Conservation (phyloP, 2,797 vertebrate species). For the Channa striata region DNA sequence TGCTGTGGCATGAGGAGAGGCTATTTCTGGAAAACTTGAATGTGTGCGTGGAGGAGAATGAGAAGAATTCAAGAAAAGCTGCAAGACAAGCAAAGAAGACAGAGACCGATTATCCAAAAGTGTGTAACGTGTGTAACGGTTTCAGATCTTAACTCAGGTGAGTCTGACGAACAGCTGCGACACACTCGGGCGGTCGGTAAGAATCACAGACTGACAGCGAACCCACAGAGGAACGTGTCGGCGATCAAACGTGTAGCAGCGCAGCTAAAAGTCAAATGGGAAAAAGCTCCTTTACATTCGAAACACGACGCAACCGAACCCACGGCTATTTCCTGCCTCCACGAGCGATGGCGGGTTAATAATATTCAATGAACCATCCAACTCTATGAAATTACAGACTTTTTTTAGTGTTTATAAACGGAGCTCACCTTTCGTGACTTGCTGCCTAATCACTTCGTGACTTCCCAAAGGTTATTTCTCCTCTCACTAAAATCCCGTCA, state of each 20-base stretch:
- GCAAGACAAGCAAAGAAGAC: too few species aligned
- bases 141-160: too few species aligned
- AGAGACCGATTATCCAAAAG: too few species aligned
- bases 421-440: slow-evolving; percentile 54
- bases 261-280: too few species aligned
- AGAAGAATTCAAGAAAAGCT: neutral
- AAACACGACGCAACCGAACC: neutral
- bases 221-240: too few species aligned
- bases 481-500: neutral
- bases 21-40: too few species aligned
- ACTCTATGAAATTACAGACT: accelerated
- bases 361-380: neutral
- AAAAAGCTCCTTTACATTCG: too few species aligned
- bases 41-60: too few species aligned
- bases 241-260: neutral
- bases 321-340: neutral
- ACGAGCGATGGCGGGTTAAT: too few species aligned
- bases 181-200: neutral
- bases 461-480: neutral
- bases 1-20: neutral
- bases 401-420: accelerated
- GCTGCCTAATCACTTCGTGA: slow-evolving; percentile 15
- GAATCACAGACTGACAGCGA: neutral
- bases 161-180: too few species aligned
- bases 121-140: too few species aligned